Conservation (phyloP, 2,113 vertebrate species). For the Cygnus atratus region DNA sequence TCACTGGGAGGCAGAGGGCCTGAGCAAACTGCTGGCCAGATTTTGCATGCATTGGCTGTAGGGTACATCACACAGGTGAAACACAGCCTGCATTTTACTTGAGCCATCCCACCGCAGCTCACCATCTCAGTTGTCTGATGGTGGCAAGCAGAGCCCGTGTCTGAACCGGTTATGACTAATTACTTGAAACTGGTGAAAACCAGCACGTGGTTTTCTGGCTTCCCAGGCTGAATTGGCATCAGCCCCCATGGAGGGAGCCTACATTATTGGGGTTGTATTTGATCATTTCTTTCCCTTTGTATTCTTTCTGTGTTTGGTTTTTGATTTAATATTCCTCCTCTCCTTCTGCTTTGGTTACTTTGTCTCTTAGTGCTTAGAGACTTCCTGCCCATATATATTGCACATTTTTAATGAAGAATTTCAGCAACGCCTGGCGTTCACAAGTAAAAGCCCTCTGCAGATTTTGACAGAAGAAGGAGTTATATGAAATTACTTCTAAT, state of each 20-base stretch:
- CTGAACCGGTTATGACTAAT: background rate
- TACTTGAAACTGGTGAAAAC: background rate
- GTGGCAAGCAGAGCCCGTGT: background rate
- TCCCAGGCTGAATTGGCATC: background rate
- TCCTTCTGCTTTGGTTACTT: background rate
- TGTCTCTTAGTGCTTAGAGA: slow-evolving; percentile 19
- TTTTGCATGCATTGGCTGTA: background rate
- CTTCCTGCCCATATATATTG: background rate
- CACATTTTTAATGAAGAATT: slow-evolving; percentile 43
- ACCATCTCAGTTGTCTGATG: background rate
- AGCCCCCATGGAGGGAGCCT: background rate
- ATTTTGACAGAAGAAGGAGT: slow-evolving; percentile 67
- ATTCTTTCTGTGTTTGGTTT: background rate
- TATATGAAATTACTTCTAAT: slow-evolving; percentile 79
- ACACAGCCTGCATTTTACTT: background rate
- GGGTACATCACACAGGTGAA: background rate
- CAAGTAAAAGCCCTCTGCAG: slow-evolving; percentile 23
- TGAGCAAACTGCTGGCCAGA: background rate
- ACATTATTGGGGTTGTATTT: background rate
- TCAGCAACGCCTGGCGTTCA: background rate
- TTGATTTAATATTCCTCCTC: background rate
- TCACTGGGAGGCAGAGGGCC: background rate
- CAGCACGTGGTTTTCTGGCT: background rate
- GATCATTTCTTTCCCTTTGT: background rate
- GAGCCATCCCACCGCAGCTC: background rate